Conservation (phyloP, 2,113 vertebrate species). For the Ptilonorhynchus violaceus region DNA sequence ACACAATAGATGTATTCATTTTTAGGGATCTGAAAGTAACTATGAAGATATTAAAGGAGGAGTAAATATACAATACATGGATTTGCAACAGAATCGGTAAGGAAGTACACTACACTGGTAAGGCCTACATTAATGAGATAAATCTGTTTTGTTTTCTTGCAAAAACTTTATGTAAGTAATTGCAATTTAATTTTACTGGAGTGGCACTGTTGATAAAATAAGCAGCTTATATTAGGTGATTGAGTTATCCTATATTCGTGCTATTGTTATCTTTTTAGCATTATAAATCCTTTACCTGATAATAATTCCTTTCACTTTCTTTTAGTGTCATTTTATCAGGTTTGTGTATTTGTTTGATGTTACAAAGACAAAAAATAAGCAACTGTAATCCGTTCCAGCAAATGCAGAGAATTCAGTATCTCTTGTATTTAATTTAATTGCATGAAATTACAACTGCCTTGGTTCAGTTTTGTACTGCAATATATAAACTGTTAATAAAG, state of each 20-base stretch:
- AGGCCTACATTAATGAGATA: background rate
- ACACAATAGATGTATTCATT: background rate
- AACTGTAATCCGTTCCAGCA: background rate
- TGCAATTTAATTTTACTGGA: background rate
- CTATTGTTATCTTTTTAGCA: background rate
- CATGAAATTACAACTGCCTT: background rate
- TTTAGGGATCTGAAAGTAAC: slow-evolving; percentile 92
- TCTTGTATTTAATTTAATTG: background rate
- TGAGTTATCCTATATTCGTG: background rate
- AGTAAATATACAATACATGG: slow-evolving; percentile 85
- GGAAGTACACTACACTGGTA: slow-evolving; percentile 15
- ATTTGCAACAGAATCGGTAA: slow-evolving; percentile 90
- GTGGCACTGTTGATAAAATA: background rate
- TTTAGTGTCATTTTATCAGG: background rate
- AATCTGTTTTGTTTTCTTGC: background rate
- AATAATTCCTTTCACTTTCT: background rate
- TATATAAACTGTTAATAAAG: background rate
- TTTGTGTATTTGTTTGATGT: background rate
- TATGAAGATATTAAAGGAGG: slow-evolving; percentile 90
- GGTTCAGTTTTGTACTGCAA: background rate
- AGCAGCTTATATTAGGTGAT: background rate
- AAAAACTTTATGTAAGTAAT: background rate
- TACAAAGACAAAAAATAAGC: background rate
- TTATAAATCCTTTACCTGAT: background rate
- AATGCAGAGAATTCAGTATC: background rate